Conservation (phyloP, 2,113 vertebrate species). For the Carollia perspicillata region DNA sequence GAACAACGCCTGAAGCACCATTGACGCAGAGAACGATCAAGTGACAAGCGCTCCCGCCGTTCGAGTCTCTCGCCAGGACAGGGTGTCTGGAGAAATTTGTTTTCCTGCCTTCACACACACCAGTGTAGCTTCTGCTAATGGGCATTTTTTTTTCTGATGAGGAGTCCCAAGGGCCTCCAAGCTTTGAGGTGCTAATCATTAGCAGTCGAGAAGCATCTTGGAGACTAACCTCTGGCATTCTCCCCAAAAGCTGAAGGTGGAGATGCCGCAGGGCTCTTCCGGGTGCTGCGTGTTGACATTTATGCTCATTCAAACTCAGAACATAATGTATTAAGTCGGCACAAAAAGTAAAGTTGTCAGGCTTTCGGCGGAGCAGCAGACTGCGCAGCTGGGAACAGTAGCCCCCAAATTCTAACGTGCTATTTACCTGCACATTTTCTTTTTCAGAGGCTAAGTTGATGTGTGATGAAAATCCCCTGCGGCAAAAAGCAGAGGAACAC, state of each 20-base stretch:
- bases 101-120: constrained; percentile 41
- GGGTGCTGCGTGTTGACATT: constrained; percentile 51
- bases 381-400: not conserved
- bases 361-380: not conserved
- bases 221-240: constrained; percentile 28
- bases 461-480: not conserved
- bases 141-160: constrained; percentile 38
- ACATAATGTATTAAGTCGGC: constrained; percentile 41
- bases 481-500: not conserved
- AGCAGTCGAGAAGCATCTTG: constrained; percentile 45
- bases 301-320: constrained; percentile 32
- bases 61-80: constrained; percentile 54
- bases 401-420: not conserved
- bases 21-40: constrained; percentile 69
- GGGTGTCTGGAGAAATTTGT: constrained; percentile 56
- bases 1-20: constrained; percentile 71
- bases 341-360: constrained; percentile 28
- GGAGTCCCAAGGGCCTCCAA: constrained; percentile 1
- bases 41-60: constrained; percentile 53
- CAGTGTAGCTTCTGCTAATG: constrained; percentile 47
- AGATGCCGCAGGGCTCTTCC: constrained; percentile 47
- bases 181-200: constrained; percentile 62
- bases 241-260: constrained; percentile 47
- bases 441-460: not conserved
- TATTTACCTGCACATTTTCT: not conserved